phyloP scores from a whole-genome alignment of 92 coral and sea anemone genomes.

The Parazoanthus atlanticus region DNA sequence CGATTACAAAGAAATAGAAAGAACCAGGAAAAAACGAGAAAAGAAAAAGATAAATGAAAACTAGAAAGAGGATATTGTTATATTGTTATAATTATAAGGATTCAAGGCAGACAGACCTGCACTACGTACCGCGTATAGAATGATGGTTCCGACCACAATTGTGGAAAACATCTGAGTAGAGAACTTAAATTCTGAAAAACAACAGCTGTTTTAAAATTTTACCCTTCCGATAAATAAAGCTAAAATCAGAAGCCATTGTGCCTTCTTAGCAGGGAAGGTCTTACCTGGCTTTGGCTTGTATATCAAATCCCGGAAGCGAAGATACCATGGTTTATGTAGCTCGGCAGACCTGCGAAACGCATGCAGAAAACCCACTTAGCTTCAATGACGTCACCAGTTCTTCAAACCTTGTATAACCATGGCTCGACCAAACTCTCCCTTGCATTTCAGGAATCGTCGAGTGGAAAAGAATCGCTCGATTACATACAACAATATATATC shows the following conservation, averaged over 20 bases:
- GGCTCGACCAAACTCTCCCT: too few relatives aligned
- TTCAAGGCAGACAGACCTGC: background rate
- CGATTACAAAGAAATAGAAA: too few relatives aligned
- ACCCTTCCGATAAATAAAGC: background rate
- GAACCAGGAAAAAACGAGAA: too few relatives aligned
- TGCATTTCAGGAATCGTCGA: too few relatives aligned
- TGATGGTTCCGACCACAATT: slow-evolving; percentile 7
- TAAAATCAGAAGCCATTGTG: background rate
- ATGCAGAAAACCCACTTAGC: too few relatives aligned
- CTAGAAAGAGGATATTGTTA: too few relatives aligned
- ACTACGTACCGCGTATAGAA: slow-evolving; percentile 4
- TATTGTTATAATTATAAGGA: too few relatives aligned
- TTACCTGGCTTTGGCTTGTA: slow-evolving; percentile 16
- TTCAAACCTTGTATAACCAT: too few relatives aligned
- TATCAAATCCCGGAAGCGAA: background rate
- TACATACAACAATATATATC: too few relatives aligned
- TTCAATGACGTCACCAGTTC: too few relatives aligned
- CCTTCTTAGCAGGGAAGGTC: background rate
- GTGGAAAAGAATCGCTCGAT: too few relatives aligned
- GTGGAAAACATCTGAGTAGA: slow-evolving; percentile 20
- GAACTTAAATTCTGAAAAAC: slow-evolving; percentile 9
- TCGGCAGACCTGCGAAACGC: background rate
- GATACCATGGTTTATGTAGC: background rate
- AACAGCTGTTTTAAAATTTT: background rate
- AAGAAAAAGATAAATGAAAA: too few relatives aligned